Evolutionary conservation across 2,797 vertebrate genomes (phyloP), one percentile per base, ranked within the genome.

Genomic region (Anguilla marmorata): DNA sequence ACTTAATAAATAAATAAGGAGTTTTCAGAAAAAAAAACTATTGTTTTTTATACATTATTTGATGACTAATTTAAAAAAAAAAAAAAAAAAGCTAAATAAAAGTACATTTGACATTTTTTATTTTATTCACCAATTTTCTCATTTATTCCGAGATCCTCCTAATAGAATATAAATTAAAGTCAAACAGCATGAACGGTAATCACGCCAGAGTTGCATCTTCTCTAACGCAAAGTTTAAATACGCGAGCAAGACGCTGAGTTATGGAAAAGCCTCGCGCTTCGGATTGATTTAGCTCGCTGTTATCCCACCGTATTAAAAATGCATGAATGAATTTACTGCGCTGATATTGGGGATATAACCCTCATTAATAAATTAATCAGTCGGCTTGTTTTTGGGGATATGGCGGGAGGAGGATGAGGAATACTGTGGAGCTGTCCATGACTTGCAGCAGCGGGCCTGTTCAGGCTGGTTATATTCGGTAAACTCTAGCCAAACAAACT

Each of bases 281-380:
- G 24, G 76, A 48, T 50, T 80, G 76, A 48, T 76, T 41, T 76
- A 21, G 37, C 74, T 9, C 7, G 76, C 76, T 24, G 41, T 21
- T 80, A 80, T 80, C 76, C 16, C 41, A 21, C 76, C 24, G 19
- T 80, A 80, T 80, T 19, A 80, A 84, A 84, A 30, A 54, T 84
- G 12, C 8, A 84, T 84, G 83, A 54, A 30, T 27, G 48, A 30
- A 84, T 58, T 84, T 84, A 84, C 76, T n/a, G 41, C 12, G 83
- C 54, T 56, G 37, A 84, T 58, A 84, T 84, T 33, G 30, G 52
- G 54, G 83, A 58, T 54, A n/a, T 58, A 84, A 58, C 50, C 83
- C 30, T 30, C 83, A 58, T 58, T 84, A 54, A 84, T 84, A 84
- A 56, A 84, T 54, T 58, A 84, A 54, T 80, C 50, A 56, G 52